Evolutionary conservation across 2,888 invertebrate genomes (phyloP), one percentile per base, ranked within the genome.

Genomic region (Macrosiphum euphorbiae): DNA sequence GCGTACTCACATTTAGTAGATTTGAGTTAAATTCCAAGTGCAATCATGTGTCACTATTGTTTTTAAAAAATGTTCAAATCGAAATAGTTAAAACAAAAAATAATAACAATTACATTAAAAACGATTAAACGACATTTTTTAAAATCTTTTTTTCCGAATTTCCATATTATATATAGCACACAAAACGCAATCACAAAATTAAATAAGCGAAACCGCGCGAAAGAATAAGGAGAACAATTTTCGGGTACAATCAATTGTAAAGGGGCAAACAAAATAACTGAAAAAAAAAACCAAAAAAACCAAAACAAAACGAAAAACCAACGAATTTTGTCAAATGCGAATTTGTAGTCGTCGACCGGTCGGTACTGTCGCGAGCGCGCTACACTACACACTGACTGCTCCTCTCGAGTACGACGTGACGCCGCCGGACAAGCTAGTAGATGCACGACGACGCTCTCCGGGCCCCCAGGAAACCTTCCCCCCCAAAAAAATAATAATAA

Each of bases 381-480:
- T 90, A 94, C 94, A 86, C 94, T 67, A 94, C 90, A 94, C 94
- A 94, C 94, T 94, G 94, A 94, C 90, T 94, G 94, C 78, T 92
- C 24, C 92, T 93, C 93, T 85, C 35, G 84, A 61, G 50, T 86
- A 28, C 90, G 94, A 86, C 94, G 90, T 86, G 86, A 86, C 67
- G 90, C 90, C 90, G 47, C 61, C 85, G 85, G 61, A 90, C 86
- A 94, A 92, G 67, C 87, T 86, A 35, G 87, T 67, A 50, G 92
- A 90, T 86, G 94, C 67, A 90, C 94, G 90, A 86, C 61, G 52
- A 86, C 61, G 86, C 94, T 86, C 85, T 90, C 89, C 84, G 84
- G 10, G 58, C 50, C 67, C 58, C 90, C 44, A 55, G 58, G 26
- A 58, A 90, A 58, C 41, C 50, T 94, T 67, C 90, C 94, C 16